phyloP scores from a whole-genome alignment of 2,797 vertebrate genomes.

The Crenichthys baileyi region DNA sequence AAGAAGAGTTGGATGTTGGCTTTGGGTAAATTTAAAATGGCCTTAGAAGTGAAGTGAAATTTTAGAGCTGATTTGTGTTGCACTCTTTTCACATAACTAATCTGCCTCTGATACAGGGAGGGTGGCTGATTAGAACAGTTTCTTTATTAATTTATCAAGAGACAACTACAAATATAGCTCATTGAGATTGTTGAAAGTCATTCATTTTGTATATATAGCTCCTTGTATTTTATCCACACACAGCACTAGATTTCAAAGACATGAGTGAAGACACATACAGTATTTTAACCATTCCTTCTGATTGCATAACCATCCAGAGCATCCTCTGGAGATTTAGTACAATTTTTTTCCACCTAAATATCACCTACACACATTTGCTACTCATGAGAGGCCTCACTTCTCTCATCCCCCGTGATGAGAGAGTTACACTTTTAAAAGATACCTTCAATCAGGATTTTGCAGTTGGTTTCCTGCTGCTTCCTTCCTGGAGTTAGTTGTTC shows the following conservation, averaged over 20 bases:
- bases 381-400: conserved; percentile 44
- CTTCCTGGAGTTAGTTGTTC: conserved; percentile 3
- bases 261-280: conserved; percentile 33
- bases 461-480: conserved; percentile 53
- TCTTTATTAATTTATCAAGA: conserved; percentile 13
- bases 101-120: conserved; percentile 47
- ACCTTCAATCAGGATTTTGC: conserved; percentile 55
- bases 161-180: conserved; percentile 51
- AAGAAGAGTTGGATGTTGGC: conserved; percentile 31
- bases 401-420: not conserved
- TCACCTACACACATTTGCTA: conserved; percentile 46
- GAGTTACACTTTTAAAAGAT: conserved; percentile 28
- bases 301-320: conserved; percentile 64
- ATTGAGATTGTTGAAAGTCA: conserved; percentile 61
- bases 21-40: conserved; percentile 37
- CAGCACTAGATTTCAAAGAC: conserved; percentile 43
- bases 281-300: conserved; percentile 48
- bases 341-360: conserved; percentile 8
- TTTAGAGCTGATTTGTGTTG: conserved; percentile 8
- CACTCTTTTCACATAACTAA: conserved; percentile 21
- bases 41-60: conserved; percentile 3
- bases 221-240: conserved; percentile 52
- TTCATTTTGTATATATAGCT: conserved; percentile 68
- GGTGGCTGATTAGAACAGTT: conserved; percentile 8
- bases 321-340: conserved; percentile 37